phyloP scores from a whole-genome alignment of 1,140 invertebrate species.

The Ylistrum balloti region DNA sequence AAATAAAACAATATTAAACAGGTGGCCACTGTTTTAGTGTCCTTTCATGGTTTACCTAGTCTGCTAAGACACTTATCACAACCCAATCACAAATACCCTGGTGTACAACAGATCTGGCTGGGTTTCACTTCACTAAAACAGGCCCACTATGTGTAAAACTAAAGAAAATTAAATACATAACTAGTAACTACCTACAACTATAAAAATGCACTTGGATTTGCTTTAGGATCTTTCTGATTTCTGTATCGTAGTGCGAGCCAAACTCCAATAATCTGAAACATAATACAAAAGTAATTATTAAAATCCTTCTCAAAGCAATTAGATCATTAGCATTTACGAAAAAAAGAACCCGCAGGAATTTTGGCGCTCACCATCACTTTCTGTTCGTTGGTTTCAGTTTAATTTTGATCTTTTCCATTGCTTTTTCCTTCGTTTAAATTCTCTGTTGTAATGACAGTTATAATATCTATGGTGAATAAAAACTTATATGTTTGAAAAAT shows the following conservation, averaged over 20 bases:
- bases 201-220: conserved; percentile 97
- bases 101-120: neutral
- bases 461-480: too few relatives aligned
- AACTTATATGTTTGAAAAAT: too few relatives aligned
- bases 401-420: too few relatives aligned
- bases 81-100: neutral
- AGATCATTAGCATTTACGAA: too few relatives aligned
- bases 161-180: neutral
- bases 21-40: too few relatives aligned
- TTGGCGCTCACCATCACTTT: too few relatives aligned
- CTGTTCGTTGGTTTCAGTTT: too few relatives aligned
- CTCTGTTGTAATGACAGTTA: too few relatives aligned
- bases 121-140: neutral
- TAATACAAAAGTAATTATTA: conserved; percentile 56
- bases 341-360: too few relatives aligned
- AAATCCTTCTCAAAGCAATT: conserved; percentile 43
- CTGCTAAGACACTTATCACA: neutral
- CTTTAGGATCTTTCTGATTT: conserved; percentile 97
- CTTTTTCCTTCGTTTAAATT: too few relatives aligned
- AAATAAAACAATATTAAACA: too few relatives aligned
- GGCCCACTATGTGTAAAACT: neutral
- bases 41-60: too few relatives aligned
- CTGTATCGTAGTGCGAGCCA: conserved; percentile 97
- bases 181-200: conserved; percentile 83
- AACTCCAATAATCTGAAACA: conserved; percentile 94